Percentiles rank a stretch among this genome's conserved stretches.
These are phyloP conservation scores for Ochotona curzoniae DNA, from an alignment of 2,113 vertebrate species.

Conservation along the genomic window DNA sequence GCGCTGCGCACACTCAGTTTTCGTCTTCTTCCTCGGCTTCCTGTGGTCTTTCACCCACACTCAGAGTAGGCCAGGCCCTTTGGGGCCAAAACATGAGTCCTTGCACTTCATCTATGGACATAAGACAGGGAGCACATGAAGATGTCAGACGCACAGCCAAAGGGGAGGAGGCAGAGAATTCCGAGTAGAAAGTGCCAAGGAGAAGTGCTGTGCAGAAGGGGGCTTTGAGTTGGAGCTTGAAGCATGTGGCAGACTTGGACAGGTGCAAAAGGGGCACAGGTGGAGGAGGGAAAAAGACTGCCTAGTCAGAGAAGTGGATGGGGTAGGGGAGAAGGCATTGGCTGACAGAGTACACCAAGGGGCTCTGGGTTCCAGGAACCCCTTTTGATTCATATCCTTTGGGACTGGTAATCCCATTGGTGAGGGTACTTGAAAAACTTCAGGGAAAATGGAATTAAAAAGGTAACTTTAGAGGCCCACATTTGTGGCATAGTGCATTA, in stretches of 20 bases:
- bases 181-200: not conserved
- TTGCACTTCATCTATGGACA: not conserved
- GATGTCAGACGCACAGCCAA: not conserved
- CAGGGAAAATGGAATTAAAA: too few relatives aligned
- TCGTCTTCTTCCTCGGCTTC: not conserved
- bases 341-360: not conserved
- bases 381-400: rapidly evolving
- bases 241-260: not conserved
- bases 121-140: not conserved
- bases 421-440: too few relatives aligned
- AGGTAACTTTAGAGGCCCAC: too few relatives aligned
- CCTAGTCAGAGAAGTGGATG: not conserved
- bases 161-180: not conserved
- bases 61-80: not conserved
- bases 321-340: not conserved
- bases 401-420: not conserved
- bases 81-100: not conserved
- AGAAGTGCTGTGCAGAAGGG: not conserved
- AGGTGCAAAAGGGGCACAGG: not conserved
- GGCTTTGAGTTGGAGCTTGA: not conserved
- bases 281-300: not conserved
- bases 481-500: too few relatives aligned
- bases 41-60: not conserved
- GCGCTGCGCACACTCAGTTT: rapidly evolving
- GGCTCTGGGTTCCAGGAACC: too few relatives aligned